Evolutionary conservation across 1,140 invertebrate genomes (phyloP), one percentile per base, ranked within the genome.

Genomic region (Drosophila ananassae): DNA sequence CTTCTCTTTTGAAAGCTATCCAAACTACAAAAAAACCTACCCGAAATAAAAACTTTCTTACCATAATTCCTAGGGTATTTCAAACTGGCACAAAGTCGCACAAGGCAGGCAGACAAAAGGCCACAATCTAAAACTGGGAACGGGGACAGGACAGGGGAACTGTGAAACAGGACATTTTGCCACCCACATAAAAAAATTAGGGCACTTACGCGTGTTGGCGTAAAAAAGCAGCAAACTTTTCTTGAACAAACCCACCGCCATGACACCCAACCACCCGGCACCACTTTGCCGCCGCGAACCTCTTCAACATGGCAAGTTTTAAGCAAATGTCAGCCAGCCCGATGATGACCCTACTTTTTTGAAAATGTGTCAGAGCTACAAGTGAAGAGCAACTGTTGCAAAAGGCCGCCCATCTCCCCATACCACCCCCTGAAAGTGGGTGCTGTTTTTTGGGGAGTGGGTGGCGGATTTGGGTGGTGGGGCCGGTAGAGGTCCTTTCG

Each of bases 291-390:
- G 12, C 41, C 32, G 46, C 37, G 22, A 12, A 41, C 34, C 71
- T 50, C 71, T 52, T 58, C 48, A 64, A 54, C 75, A 64, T 60
- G 59, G 68, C 74, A 85, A 81, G 82, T 81, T 74, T 81, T 85
- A 85, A 85, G 81, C 81, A 85, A 85, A 84, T 84, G 81, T 84
- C 81, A 84, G 81, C 59, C 67, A 60, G 53, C 68, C 77, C 77
- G 81, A 71, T 85, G 81, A 87, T 85, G 81, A 87, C 81, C 81
- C 81, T 85, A 78, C 82, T 85, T 85, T 69, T 84, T 81, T 81
- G 77, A 87, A 85, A 85, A 85, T 85, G 81, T 85, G 82, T 85
- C 81, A 85, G 74, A 81, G 82, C 81, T 87, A 87, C 81, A 85
- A 85, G 81, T 85, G 78, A 81, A 64, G 82, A 85, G 81, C 78